phyloP scores from a whole-genome alignment of 2,113 vertebrate genomes.

The Rhadina sibilatrix region DNA sequence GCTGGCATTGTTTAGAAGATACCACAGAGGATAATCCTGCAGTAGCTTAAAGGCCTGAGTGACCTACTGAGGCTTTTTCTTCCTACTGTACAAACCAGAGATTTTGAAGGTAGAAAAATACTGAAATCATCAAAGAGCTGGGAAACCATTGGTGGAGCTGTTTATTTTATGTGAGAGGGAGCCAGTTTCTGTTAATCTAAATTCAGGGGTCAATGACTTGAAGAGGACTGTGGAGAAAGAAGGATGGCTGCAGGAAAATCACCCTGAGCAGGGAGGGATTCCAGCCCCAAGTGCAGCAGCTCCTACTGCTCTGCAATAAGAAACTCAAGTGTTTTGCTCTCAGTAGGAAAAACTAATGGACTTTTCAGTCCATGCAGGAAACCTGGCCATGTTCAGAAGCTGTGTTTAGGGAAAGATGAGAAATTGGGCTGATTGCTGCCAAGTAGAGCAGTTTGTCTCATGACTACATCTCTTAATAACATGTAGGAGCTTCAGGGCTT shows the following conservation, averaged over 20 bases:
- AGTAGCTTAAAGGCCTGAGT: background rate
- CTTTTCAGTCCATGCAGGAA: background rate
- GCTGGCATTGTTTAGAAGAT: background rate
- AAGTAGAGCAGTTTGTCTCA: constrained; percentile 3
- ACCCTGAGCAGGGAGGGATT: background rate
- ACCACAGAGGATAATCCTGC: background rate
- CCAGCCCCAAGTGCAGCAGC: background rate
- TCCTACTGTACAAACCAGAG: background rate
- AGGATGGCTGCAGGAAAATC: background rate
- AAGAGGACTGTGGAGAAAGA: background rate
- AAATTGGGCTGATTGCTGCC: background rate
- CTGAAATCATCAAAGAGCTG: background rate
- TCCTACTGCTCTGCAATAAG: background rate
- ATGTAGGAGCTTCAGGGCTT: background rate
- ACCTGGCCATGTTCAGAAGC: background rate
- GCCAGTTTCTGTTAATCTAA: background rate
- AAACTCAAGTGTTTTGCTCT: background rate
- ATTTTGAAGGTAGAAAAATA: background rate
- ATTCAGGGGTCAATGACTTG: background rate
- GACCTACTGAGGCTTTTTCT: background rate
- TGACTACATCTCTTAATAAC: background rate
- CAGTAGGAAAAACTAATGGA: background rate
- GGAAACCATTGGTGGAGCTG: background rate
- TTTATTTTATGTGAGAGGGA: background rate
- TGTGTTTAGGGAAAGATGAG: background rate